Percentiles rank a stretch among this genome's conserved stretches.
Evolutionary conservation across 2,797 vertebrate genomes (phyloP).

Genomic region (Chelon labrosus): DNA sequence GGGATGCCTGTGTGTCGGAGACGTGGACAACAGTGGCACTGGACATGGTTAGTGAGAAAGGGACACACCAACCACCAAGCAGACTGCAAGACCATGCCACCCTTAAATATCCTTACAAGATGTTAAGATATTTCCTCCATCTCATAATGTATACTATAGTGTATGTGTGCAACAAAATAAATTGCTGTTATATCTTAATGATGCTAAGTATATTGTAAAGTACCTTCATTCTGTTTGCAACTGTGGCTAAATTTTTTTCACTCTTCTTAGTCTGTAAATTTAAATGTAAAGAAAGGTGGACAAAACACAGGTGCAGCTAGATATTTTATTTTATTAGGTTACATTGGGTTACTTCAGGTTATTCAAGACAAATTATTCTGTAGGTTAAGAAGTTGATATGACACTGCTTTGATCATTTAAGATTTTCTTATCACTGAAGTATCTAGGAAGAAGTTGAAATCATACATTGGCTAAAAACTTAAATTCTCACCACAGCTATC

Average conservation of each 20-base stretch:
- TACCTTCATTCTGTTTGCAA: neutral
- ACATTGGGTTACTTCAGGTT: neutral
- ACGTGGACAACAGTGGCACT: constrained; percentile 94
- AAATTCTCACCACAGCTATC: too few relatives aligned
- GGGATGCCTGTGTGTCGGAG: constrained; percentile 93
- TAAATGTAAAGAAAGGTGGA: too few relatives aligned
- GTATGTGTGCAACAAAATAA: too few relatives aligned
- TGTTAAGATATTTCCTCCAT: neutral
- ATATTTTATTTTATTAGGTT: neutral
- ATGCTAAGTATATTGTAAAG: neutral
- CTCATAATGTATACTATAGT: too few relatives aligned
- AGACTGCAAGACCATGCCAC: neutral
- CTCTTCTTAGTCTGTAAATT: neutral
- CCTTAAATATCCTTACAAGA: neutral
- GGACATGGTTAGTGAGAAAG: constrained; percentile 87
- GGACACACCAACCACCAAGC: neutral
- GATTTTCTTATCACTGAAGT: neutral
- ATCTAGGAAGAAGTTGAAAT: neutral
- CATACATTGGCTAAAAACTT: neutral
- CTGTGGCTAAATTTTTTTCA: neutral
- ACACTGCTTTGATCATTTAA: neutral
- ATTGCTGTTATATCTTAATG: too few relatives aligned
- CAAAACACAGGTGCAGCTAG: neutral
- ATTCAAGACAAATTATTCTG: neutral
- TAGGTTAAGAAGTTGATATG: neutral